phyloP scores from a whole-genome alignment of 2,113 vertebrate species.

The Chelonoidis abingdonii region DNA sequence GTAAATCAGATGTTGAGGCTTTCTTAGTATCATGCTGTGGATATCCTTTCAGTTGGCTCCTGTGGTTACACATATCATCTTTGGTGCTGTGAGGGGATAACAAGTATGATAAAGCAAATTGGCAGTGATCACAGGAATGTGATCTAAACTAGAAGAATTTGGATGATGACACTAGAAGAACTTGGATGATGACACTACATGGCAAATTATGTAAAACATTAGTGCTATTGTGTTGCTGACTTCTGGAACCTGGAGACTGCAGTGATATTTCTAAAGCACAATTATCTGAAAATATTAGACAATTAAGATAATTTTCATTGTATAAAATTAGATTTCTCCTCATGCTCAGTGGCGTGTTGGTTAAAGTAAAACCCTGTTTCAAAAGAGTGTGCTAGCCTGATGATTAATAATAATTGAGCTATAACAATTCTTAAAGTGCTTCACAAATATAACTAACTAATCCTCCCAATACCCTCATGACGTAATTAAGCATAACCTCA shows the following conservation, averaged over 20 bases:
- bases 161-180: neutral
- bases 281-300: neutral
- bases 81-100: neutral
- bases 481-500: neutral
- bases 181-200: fast-evolving
- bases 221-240: neutral
- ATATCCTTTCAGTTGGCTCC: neutral
- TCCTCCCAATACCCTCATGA: neutral
- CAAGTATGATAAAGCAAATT: neutral
- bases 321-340: neutral
- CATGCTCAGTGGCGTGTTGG: fast-evolving
- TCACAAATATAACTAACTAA: neutral
- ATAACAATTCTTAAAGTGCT: neutral
- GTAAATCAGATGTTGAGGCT: neutral
- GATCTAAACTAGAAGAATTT: neutral
- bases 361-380: neutral
- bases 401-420: neutral
- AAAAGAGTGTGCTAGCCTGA: neutral
- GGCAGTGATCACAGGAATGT: neutral
- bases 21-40: neutral
- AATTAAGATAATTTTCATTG: neutral
- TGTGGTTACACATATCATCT: fast-evolving
- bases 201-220: neutral
- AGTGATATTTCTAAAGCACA: neutral
- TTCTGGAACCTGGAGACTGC: neutral